Evolutionary conservation across 2,113 vertebrate species (phyloP), one percentile per base, ranked within the genome.

Genomic region (Toxostoma redivivum): DNA sequence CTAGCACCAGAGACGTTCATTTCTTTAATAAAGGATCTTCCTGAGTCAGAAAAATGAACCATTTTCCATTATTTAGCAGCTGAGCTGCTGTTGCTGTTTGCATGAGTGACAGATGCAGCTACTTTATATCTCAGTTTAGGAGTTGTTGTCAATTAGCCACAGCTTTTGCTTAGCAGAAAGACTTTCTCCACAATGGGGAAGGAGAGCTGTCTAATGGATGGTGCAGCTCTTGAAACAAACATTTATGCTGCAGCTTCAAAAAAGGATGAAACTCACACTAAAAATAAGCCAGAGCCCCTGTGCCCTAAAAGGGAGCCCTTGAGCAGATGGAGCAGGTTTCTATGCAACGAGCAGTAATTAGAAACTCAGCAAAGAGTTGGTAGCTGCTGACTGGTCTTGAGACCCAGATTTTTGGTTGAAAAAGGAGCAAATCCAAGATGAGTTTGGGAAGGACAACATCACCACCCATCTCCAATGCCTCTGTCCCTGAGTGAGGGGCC

Each of bases 321-420:
- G 82, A 92, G 80, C 87, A 91, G 91, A 88, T 91, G 95, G 82
- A 94, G 77, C 51, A 56, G 88, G 91, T 86, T 94, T 94, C 89
- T 81, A 27, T 78, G 95, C 89, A 91, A 93, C 5, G 0, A 95
- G 90, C 79, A 86, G 58, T 45, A 61, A 92, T 84, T 69, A 81
- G 91, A 84, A 89, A 79, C 56, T 81, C n/a, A 5, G 27, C 25
- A 42, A 38, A 86, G 37, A 27, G 54, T n/a, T 5, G 5, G 72
- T 56, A 76, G 83, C 89, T 95, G 81, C 17, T 86, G 50, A 5
- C 72, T 89, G 27, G 5, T 27, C 67, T 84, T 25, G 80, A 69
- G 56, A 48, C 33, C 30, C 35, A 38, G 47, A 20, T 15, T 91
- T 91, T 47, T 85, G 21, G 24, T 11, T 30, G 57, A 24, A 37